Evolutionary conservation across 2,888 invertebrate species (phyloP).

Genomic region (Syrphus vitripennis): DNA sequence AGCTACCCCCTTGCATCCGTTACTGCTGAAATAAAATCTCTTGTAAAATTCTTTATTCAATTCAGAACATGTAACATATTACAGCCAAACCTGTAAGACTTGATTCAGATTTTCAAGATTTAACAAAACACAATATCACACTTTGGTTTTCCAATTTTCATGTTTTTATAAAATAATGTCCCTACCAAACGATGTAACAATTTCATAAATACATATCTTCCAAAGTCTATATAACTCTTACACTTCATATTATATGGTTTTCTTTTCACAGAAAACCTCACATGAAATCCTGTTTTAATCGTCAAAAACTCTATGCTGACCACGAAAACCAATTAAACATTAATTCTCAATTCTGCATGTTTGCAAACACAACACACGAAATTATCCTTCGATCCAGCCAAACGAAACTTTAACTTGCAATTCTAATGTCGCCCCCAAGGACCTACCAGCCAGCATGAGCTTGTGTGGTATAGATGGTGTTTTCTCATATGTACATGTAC

Average conservation of each 20-base stretch:
- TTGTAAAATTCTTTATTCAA: too few relatives aligned
- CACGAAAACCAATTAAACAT: slow-evolving; percentile 43
- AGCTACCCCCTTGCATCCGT: too few relatives aligned
- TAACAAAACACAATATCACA: too few relatives aligned
- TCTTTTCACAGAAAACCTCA: background rate
- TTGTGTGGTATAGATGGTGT: background rate
- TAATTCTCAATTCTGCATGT: slow-evolving; percentile 10
- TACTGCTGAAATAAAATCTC: too few relatives aligned
- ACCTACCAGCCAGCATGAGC: background rate
- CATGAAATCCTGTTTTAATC: background rate
- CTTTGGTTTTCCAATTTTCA: background rate
- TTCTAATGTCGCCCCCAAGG: slow-evolving; percentile 20
- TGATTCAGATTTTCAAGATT: too few relatives aligned
- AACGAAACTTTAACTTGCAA: slow-evolving; percentile 43
- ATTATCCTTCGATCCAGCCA: slow-evolving; percentile 28
- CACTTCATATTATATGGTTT: too few relatives aligned
- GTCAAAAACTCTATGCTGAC: background rate
- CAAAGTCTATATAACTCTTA: background rate
- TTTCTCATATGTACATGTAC: background rate
- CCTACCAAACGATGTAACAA: background rate
- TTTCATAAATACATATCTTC: background rate
- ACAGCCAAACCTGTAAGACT: too few relatives aligned
- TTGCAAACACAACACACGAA: slow-evolving; percentile 3
- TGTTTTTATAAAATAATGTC: background rate
- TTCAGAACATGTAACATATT: too few relatives aligned